Percentiles rank a stretch among this genome's conserved stretches.
Evolutionary conservation across 2,888 invertebrate species (phyloP).

Genomic region (Rhodophaea formosa): DNA sequence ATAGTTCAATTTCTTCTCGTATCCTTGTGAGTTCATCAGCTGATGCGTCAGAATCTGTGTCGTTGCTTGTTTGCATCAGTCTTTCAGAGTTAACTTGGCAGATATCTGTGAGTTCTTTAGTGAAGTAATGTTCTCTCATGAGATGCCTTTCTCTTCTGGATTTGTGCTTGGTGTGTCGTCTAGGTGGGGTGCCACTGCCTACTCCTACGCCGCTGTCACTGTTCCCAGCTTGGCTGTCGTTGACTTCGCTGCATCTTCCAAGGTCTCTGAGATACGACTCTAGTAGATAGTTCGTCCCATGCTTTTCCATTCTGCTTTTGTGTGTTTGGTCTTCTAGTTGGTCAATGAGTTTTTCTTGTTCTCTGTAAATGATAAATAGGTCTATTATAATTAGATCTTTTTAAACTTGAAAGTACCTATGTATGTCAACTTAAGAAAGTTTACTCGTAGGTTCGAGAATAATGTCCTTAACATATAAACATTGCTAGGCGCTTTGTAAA

Average conservation of each 20-base stretch:
- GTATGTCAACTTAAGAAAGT: no score
- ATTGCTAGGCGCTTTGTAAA: no score
- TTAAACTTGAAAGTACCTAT: no score
- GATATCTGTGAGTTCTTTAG: slow-evolving; percentile 76
- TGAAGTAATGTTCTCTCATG: slow-evolving; percentile 79
- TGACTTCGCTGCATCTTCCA: slow-evolving; percentile 67
- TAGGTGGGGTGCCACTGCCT: slow-evolving; percentile 83
- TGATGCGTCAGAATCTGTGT: slow-evolving; percentile 75
- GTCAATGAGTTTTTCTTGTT: slow-evolving; percentile 89
- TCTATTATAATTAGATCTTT: neutral
- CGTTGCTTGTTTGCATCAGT: slow-evolving; percentile 64
- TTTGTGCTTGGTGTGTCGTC: slow-evolving; percentile 76
- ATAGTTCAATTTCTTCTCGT: slow-evolving; percentile 85
- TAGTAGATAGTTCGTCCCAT: slow-evolving; percentile 89
- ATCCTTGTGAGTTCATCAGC: slow-evolving; percentile 80
- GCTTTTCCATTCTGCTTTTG: slow-evolving; percentile 85
- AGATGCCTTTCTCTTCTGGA: slow-evolving; percentile 77
- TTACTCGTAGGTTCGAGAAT: no score
- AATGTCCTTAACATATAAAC: no score
- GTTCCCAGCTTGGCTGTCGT: slow-evolving; percentile 83
- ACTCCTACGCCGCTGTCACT: slow-evolving; percentile 86
- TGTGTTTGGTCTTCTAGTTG: slow-evolving; percentile 89
- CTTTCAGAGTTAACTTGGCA: slow-evolving; percentile 78
- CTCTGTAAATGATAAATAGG: slow-evolving; percentile 59
- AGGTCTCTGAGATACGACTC: slow-evolving; percentile 85